These are phyloP conservation scores for Leucoraja erinaceus DNA, from an alignment of 2,113 vertebrate genomes.

Conservation along the genomic window DNA sequence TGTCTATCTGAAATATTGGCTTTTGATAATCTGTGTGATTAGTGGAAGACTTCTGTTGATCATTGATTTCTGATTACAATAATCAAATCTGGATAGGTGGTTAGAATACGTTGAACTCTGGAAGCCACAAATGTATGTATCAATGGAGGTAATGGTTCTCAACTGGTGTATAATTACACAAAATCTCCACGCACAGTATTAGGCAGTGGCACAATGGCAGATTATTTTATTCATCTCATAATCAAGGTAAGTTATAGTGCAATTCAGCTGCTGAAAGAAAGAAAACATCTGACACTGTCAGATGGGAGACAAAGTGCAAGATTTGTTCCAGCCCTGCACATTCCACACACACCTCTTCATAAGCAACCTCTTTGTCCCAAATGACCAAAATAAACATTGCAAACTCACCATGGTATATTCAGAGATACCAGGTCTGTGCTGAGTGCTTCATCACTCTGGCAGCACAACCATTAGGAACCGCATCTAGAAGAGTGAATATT, in stretches of 20 bases:
- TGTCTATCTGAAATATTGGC: background rate
- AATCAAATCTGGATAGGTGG: too few species aligned
- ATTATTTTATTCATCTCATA: background rate
- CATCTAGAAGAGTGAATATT: background rate
- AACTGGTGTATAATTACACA: background rate
- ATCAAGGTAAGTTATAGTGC: background rate
- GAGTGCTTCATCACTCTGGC: background rate
- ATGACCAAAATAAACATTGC: background rate
- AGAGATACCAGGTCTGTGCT: background rate
- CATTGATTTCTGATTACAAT: background rate
- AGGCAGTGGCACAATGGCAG: background rate
- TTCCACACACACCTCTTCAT: background rate
- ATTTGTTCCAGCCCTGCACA: background rate
- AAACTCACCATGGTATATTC: background rate
- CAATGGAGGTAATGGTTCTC: background rate
- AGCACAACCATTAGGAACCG: background rate
- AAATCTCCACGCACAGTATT: background rate
- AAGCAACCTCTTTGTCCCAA: background rate
- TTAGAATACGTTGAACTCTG: background rate
- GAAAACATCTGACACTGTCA: background rate
- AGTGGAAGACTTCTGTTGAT: background rate
- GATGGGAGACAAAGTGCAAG: background rate
- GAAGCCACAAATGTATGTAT: background rate
- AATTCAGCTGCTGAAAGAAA: background rate
- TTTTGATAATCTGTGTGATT: background rate